Evolutionary conservation across 2,797 vertebrate genomes (phyloP).

Genomic region (Allobates femoralis): DNA sequence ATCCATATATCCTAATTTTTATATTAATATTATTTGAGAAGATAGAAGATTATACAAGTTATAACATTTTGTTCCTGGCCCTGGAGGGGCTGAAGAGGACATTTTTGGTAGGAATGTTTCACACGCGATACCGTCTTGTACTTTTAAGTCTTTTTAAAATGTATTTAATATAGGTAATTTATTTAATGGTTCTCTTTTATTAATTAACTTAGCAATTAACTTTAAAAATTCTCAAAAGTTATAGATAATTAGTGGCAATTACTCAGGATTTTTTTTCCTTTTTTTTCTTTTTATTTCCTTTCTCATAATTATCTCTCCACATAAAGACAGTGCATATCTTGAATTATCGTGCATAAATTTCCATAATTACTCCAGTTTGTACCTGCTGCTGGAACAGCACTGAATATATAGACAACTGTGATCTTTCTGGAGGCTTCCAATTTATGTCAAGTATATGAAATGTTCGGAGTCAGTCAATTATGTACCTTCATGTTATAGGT

Average conservation of each 20-base stretch:
- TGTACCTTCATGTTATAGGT: neutral
- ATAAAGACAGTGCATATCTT: neutral
- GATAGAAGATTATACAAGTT: neutral
- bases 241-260: slow-evolving; percentile 6
- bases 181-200: slow-evolving; percentile 10
- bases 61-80: neutral
- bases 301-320: neutral
- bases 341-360: neutral
- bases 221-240: neutral
- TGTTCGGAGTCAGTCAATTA: neutral
- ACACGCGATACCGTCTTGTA: neutral
- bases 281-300: neutral
- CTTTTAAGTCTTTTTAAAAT: neutral
- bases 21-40: neutral
- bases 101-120: neutral
- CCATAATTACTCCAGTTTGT: neutral
- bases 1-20: neutral
- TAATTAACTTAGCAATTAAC: neutral
- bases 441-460: neutral
- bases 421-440: neutral
- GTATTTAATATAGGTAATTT: neutral
- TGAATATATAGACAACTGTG: neutral
- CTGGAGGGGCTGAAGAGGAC: neutral
- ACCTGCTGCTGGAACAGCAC: neutral
- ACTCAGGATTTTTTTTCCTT: neutral